A percentile compares a stretch with the other conserved stretches of the same genome.
phyloP scores from a whole-genome alignment of 2,113 vertebrate species.

The Lipotes vexillifer region DNA sequence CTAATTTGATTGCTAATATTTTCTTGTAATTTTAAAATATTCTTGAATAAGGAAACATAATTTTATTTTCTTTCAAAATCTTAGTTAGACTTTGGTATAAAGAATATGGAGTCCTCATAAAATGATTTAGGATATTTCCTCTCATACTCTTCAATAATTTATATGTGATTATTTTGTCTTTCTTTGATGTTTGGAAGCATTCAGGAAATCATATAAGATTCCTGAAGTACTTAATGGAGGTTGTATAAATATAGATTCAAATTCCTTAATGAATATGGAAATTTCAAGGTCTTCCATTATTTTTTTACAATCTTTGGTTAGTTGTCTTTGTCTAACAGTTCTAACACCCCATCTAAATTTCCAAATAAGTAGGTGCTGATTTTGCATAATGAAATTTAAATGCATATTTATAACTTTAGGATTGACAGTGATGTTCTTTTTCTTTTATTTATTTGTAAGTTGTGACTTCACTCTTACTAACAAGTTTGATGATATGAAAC shows the following conservation, averaged over 20 bases:
- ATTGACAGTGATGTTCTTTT: not conserved
- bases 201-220: not conserved
- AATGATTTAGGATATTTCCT: not conserved
- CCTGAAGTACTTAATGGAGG: not conserved
- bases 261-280: not conserved
- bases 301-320: not conserved
- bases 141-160: not conserved
- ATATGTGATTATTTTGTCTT: not conserved
- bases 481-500: not conserved
- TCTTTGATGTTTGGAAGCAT: not conserved
- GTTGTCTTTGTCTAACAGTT: not conserved
- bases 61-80: not conserved
- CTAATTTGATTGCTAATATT: not conserved
- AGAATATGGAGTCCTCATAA: not conserved
- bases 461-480: not conserved
- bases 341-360: not conserved
- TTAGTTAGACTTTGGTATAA: not conserved
- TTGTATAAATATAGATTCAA: not conserved
- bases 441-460: not conserved
- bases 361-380: not conserved
- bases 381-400: not conserved
- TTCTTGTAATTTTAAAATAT: not conserved
- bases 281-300: not conserved
- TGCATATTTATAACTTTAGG: not conserved
- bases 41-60: not conserved